Evolutionary conservation across 2,888 invertebrate species (phyloP).

Genomic region (Synergus itoensis): DNA sequence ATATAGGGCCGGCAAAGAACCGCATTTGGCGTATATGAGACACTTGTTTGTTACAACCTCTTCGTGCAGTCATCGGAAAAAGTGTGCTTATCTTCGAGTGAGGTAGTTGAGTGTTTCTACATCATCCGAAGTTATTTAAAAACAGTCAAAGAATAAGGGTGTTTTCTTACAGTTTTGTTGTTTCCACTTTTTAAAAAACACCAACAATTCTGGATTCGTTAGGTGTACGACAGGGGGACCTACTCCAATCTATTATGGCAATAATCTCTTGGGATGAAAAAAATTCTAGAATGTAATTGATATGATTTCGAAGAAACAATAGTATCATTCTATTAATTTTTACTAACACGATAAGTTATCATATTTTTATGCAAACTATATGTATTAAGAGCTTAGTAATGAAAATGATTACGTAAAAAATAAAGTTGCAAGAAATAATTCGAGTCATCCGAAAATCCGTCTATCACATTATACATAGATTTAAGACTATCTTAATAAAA

Average conservation of each 20-base stretch:
- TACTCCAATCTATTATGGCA: neutral
- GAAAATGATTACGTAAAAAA: neutral
- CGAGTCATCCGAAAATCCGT: neutral
- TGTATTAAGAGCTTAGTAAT: neutral
- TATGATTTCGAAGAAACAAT: neutral
- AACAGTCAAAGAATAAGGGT: neutral
- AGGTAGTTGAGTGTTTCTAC: conserved; percentile 5
- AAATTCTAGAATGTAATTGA: neutral
- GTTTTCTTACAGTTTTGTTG: neutral
- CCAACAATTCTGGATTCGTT: neutral
- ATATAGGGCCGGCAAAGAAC: conserved; percentile 74
- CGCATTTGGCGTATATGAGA: conserved; percentile 67
- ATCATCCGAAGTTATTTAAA: neutral
- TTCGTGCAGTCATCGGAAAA: neutral
- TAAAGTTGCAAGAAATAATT: neutral
- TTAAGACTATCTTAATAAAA: neutral
- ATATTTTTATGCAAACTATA: neutral
- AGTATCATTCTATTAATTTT: neutral
- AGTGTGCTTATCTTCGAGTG: neutral
- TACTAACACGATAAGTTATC: neutral
- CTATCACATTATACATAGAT: neutral
- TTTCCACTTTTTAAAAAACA: neutral
- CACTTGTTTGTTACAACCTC: neutral
- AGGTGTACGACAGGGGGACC: neutral
- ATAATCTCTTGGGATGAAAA: neutral